Evolutionary conservation across 2,888 invertebrate genomes (phyloP), one percentile per base, ranked within the genome.

Genomic region (Cryptocephalus primarius): DNA sequence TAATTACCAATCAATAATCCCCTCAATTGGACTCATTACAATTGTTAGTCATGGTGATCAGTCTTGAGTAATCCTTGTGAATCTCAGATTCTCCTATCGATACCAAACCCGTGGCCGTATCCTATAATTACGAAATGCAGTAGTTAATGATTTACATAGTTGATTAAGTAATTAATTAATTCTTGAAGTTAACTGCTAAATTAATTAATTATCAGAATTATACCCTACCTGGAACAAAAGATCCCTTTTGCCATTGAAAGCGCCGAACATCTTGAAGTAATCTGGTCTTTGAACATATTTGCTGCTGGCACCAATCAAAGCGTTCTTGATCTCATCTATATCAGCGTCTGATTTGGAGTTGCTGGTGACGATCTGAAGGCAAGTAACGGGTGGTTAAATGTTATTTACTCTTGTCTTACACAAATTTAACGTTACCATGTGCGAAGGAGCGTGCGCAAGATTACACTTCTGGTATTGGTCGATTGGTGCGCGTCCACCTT

Each of bases 241-340:
- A 59, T 78, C 72, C 9, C 68, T 61, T 41, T 70, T 64, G 11
- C 72, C 75, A 38, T 72, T 69, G 66, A 72, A 78, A n/a, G 68
- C 60, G 32, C 84, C 84, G 57, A 83, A 85, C 43, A 85, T 73
- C 50, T 78, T 78, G 60, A 84, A 77, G 8, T 81, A 67, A 54
- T 82, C 79, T 0, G 75, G 76, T 50, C 74, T 73, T 12, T 73
- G 65, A 14, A 74, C 72, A 56, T 80, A 75, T 4, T 78, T 62
- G 8, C 75, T 63, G 4, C 79, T 79, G 6, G 79, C 70, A 40
- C 77, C 75, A 36, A 83, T 59, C 11, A 83, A 72, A 1, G 80
- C 79, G 59, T 80, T 77, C 6, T 78, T 76, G 45, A 83, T 75
- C 49, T 83, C 82, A n/a, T 66, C 65, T 31, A 69, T 56, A 47